phyloP scores from a whole-genome alignment of 2,797 vertebrate genomes.

The Centropyge bicolor region DNA sequence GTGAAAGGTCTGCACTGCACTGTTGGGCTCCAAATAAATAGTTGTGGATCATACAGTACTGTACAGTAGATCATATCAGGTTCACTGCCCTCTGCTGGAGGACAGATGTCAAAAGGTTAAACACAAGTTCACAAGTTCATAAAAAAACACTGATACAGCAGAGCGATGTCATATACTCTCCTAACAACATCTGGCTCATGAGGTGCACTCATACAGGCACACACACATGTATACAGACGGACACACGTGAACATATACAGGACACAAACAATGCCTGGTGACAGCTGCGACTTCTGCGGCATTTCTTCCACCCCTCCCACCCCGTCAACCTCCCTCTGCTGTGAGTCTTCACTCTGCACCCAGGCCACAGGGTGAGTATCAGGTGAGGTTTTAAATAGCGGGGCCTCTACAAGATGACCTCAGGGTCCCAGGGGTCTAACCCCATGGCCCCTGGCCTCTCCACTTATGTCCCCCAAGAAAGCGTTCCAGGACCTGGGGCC shows the following conservation, averaged over 20 bases:
- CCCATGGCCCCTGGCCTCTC: conserved; percentile 79
- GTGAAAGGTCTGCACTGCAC: too few relatives aligned
- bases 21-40: too few relatives aligned
- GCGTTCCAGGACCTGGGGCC: conserved; percentile 50
- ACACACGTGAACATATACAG: conserved; percentile 15
- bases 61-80: conserved; percentile 38
- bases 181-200: conserved; percentile 2
- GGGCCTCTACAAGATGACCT: conserved; percentile 84
- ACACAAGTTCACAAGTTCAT: background rate
- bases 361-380: conserved; percentile 86
- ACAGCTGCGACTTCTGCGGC: conserved; percentile 74
- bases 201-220: background rate
- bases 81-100: conserved; percentile 86
- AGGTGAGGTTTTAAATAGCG: conserved; percentile 89
- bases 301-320: conserved; percentile 25
- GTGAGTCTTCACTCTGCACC: conserved; percentile 87
- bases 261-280: conserved; percentile 60
- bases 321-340: conserved; percentile 68
- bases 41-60: too few relatives aligned
- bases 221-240: background rate
- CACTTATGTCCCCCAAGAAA: conserved; percentile 67
- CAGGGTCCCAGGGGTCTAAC: conserved; percentile 81
- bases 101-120: conserved; percentile 54
- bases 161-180: background rate
- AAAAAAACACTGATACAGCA: conserved; percentile 6